Percentiles rank a stretch among this genome's conserved stretches.
These are phyloP conservation scores for Tringa solitaria DNA, from an alignment of 2,113 vertebrate species.

Conservation along the genomic window DNA sequence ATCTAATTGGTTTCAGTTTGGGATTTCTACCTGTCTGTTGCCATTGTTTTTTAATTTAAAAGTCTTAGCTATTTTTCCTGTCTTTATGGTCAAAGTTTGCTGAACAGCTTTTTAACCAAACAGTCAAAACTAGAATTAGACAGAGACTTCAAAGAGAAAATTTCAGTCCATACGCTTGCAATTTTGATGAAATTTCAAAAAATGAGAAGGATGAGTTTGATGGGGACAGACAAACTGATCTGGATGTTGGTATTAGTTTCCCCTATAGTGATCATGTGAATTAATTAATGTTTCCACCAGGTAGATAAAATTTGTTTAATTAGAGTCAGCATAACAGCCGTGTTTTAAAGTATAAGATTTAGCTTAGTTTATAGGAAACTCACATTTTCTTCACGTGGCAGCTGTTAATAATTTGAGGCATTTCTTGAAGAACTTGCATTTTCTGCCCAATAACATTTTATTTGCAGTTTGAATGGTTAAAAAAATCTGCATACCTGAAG, in stretches of 20 bases:
- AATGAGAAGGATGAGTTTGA: not conserved
- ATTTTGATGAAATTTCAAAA: not conserved
- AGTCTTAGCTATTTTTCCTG: not conserved
- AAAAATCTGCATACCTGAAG: not conserved
- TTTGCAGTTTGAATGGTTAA: not conserved
- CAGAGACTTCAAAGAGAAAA: not conserved
- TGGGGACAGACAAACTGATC: not conserved
- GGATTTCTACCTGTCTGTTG: not conserved
- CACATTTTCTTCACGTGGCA: not conserved
- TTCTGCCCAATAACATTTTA: not conserved
- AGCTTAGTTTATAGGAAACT: not conserved
- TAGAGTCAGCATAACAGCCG: not conserved
- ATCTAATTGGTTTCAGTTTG: not conserved
- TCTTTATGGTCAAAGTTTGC: not conserved
- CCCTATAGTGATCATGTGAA: not conserved
- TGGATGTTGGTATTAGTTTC: not conserved
- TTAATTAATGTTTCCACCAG: not conserved
- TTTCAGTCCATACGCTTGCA: not conserved
- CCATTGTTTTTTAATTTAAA: not conserved
- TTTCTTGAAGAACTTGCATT: not conserved
- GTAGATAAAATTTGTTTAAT: not conserved
- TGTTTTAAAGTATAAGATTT: not conserved
- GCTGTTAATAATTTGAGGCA: not conserved
- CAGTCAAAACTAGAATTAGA: not conserved
- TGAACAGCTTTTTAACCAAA: not conserved